Conservation (phyloP, 2,888 invertebrate genomes). For the Sinelater perroti region DNA sequence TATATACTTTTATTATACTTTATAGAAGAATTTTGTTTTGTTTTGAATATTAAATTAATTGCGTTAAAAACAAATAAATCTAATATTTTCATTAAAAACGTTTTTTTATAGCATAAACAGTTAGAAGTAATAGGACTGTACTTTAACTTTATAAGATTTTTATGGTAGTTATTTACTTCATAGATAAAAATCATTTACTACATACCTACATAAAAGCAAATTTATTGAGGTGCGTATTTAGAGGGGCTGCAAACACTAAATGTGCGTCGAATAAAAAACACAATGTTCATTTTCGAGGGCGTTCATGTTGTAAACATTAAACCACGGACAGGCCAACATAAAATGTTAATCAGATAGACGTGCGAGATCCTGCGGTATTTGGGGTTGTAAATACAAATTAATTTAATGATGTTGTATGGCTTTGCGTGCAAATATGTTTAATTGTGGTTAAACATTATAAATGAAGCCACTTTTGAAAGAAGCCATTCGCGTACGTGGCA, state of each 20-base stretch:
- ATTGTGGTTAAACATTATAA: slow-evolving; percentile 28
- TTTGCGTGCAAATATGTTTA: slow-evolving; percentile 28
- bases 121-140: too few relatives aligned
- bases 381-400: slow-evolving; percentile 30
- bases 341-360: slow-evolving; percentile 21
- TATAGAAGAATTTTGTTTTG: too few relatives aligned
- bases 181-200: slow-evolving; percentile 17
- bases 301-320: slow-evolving; percentile 13
- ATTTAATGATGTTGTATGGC: slow-evolving; percentile 27
- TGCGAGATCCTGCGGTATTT: slow-evolving; percentile 19
- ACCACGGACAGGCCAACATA: slow-evolving; percentile 14
- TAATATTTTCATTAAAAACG: too few relatives aligned
- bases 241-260: background rate
- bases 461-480: slow-evolving; percentile 21
- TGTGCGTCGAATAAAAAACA: slow-evolving; percentile 9
- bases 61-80: too few relatives aligned
- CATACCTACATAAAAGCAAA: slow-evolving; percentile 23
- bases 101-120: too few relatives aligned
- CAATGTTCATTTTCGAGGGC: slow-evolving; percentile 12
- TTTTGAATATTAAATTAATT: too few relatives aligned
- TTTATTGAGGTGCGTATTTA: slow-evolving; percentile 11
- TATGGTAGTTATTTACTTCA: slow-evolving; percentile 13
- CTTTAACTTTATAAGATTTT: too few relatives aligned
- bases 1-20: too few relatives aligned
- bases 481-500: background rate